Percentiles rank a stretch among this genome's conserved stretches.
These are phyloP conservation scores for Lynx canadensis DNA, from an alignment of 2,113 vertebrate species.

Conservation along the genomic window DNA sequence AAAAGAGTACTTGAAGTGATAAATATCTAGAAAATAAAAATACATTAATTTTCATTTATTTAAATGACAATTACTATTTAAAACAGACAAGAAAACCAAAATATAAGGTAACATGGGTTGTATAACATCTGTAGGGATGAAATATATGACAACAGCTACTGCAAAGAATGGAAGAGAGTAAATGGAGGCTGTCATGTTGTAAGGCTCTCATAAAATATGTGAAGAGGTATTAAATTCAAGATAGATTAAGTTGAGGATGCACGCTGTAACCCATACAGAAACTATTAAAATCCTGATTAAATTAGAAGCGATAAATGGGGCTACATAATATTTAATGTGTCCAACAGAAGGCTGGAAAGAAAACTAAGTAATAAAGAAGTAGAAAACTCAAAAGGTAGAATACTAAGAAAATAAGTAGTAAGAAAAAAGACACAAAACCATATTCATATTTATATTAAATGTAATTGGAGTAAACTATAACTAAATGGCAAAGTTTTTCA, in stretches of 20 bases:
- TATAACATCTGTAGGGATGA: background rate
- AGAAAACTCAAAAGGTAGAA: no score
- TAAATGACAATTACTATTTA: constrained; percentile 25
- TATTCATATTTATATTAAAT: background rate
- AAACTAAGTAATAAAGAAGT: background rate
- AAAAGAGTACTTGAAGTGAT: background rate
- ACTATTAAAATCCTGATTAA: background rate
- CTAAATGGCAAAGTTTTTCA: background rate
- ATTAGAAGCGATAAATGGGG: background rate
- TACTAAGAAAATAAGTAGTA: background rate
- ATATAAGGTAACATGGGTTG: background rate
- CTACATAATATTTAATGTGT: background rate
- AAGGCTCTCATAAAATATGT: background rate
- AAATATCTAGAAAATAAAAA: background rate
- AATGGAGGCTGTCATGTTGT: background rate
- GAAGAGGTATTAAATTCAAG: background rate
- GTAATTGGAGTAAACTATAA: background rate
- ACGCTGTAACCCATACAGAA: background rate
- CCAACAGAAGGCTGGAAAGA: background rate
- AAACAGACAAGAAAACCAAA: background rate
- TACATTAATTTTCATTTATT: background rate
- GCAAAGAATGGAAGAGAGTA: background rate
- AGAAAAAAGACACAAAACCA: background rate
- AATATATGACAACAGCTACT: background rate
- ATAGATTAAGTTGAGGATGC: background rate